Conservation (phyloP, 2,113 vertebrate genomes). For the Turdus rufiventris region DNA sequence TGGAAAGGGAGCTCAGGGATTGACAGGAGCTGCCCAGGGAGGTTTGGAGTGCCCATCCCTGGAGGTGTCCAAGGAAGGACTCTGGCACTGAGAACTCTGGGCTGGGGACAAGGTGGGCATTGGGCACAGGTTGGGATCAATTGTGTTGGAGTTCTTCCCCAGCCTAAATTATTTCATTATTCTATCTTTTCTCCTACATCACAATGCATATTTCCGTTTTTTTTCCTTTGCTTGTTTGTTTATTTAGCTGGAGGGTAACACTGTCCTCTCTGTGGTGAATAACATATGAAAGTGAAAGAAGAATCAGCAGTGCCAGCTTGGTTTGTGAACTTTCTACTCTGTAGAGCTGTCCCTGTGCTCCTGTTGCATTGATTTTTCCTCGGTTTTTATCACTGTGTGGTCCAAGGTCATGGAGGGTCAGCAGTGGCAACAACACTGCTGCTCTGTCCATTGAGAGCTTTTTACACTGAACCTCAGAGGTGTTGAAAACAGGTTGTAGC, state of each 20-base stretch:
- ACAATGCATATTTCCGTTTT: background rate
- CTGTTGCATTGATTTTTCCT: background rate
- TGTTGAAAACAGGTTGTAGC: background rate
- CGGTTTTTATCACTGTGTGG: background rate
- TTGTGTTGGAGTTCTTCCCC: too few species aligned
- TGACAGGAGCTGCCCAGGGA: background rate
- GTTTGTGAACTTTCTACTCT: background rate
- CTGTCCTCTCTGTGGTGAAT: background rate
- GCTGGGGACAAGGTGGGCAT: background rate
- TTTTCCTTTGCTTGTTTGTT: background rate
- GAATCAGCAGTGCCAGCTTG: background rate
- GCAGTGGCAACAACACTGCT: background rate
- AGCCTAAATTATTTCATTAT: background rate
- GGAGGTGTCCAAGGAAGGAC: background rate
- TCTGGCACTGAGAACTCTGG: background rate
- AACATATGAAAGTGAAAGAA: background rate
- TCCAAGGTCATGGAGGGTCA: background rate
- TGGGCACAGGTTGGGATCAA: background rate
- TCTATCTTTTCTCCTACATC: background rate
- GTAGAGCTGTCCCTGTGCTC: background rate
- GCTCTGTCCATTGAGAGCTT: background rate
- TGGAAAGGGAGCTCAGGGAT: too few species aligned
- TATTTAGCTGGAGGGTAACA: background rate
- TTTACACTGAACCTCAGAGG: background rate
- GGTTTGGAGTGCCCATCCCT: background rate